Evolutionary conservation across 2,797 vertebrate species (phyloP).

Genomic region (Xiphorhynchus erythropygius): DNA sequence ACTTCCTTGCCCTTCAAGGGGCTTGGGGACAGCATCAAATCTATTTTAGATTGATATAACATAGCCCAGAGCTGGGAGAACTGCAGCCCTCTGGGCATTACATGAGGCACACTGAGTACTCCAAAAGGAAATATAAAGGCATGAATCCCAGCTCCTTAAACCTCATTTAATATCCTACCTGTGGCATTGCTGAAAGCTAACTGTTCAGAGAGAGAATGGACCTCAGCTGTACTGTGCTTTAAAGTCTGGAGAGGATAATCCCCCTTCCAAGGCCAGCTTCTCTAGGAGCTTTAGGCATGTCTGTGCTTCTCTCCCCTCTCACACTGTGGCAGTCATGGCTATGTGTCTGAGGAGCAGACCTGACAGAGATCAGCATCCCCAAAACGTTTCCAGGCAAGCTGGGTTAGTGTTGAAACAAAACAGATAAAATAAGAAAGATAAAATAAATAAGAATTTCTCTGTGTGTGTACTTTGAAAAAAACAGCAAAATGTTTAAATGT

Average conservation of each 20-base stretch:
- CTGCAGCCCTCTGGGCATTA: neutral
- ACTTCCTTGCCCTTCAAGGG: neutral
- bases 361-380: neutral
- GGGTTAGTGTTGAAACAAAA: neutral
- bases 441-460: neutral
- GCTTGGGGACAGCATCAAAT: neutral
- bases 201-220: neutral
- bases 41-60: neutral
- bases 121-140: neutral
- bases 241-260: neutral
- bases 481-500: neutral
- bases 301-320: neutral
- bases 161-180: neutral
- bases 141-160: neutral
- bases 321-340: neutral
- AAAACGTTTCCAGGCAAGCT: neutral
- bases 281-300: neutral
- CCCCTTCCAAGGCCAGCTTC: neutral
- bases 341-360: neutral
- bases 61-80: neutral
- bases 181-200: neutral
- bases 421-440: too few relatives aligned
- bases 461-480: neutral
- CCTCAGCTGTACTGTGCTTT: neutral
- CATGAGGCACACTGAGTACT: too few relatives aligned